A percentile compares a stretch with the other conserved stretches of the same genome.
Conservation (phyloP, 2,888 invertebrate species). For the Epirrhoe tristata region DNA sequence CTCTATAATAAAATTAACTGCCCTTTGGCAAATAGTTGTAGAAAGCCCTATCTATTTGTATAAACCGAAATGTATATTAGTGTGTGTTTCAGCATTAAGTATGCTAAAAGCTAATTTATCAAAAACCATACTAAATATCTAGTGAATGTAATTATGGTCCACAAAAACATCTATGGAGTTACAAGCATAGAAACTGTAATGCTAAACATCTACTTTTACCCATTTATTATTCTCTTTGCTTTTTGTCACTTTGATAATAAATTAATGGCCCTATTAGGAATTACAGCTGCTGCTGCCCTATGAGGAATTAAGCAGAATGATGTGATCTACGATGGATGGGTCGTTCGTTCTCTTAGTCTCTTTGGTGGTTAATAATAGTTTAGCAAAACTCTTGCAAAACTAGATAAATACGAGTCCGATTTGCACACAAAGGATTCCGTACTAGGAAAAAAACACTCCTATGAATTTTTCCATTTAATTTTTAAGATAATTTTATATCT, state of each 20-base stretch:
- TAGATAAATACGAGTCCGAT: too few relatives aligned
- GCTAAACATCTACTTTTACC: background rate
- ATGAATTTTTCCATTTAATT: too few relatives aligned
- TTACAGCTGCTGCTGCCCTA: background rate
- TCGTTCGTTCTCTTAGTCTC: background rate
- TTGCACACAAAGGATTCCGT: too few relatives aligned
- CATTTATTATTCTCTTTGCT: background rate
- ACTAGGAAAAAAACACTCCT: too few relatives aligned
- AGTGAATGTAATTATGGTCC: too few relatives aligned
- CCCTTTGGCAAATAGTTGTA: slow-evolving; percentile 9
- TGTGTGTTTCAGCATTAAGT: slow-evolving; percentile 3
- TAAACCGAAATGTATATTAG: background rate
- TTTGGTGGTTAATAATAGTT: too few relatives aligned
- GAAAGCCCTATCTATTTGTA: slow-evolving; percentile 6
- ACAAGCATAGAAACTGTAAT: too few relatives aligned
- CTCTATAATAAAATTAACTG: slow-evolving; percentile 16
- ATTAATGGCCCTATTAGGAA: background rate
- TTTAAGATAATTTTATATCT: too few relatives aligned
- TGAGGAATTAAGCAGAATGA: background rate
- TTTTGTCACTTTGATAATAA: background rate
- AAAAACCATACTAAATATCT: too few relatives aligned
- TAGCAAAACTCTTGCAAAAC: too few relatives aligned
- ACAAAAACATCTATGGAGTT: background rate
- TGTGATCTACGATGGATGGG: background rate
- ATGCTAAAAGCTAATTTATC: too few relatives aligned